A percentile compares a stretch with the other conserved stretches of the same genome.
phyloP scores from a whole-genome alignment of 2,113 vertebrate genomes.

The Gopherus flavomarginatus region DNA sequence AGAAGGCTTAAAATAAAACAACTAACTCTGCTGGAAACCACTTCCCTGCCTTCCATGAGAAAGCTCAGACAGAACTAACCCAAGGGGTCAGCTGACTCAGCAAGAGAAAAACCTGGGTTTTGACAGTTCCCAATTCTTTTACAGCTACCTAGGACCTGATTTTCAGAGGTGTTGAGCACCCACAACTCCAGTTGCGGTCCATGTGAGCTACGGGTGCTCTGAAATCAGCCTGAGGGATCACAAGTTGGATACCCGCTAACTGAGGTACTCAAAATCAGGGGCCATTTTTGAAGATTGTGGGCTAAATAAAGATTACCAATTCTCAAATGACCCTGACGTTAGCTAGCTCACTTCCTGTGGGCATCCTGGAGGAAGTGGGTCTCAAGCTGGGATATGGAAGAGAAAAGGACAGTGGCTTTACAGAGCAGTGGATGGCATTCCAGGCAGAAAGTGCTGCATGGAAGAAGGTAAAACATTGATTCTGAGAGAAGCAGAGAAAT shows the following conservation, averaged over 20 bases:
- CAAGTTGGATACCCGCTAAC: neutral
- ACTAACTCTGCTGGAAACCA: no score
- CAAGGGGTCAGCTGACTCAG: no score
- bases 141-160: neutral
- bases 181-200: neutral
- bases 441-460: neutral
- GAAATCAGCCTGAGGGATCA: neutral
- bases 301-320: neutral
- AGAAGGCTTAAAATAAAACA: no score
- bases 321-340: neutral
- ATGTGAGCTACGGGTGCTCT: neutral
- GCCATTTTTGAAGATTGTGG: fast-evolving
- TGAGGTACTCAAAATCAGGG: neutral
- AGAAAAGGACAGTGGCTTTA: neutral
- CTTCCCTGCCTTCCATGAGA: no score
- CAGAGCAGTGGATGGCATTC: neutral
- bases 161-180: neutral
- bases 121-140: no score
- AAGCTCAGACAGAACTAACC: no score
- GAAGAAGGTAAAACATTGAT: neutral
- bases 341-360: neutral
- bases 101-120: no score
- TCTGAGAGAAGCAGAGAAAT: neutral
- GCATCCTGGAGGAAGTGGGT: neutral
- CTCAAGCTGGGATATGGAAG: constrained; percentile 11